Evolutionary conservation across 2,113 vertebrate genomes (phyloP).

Genomic region (Bagarius yarrelli): DNA sequence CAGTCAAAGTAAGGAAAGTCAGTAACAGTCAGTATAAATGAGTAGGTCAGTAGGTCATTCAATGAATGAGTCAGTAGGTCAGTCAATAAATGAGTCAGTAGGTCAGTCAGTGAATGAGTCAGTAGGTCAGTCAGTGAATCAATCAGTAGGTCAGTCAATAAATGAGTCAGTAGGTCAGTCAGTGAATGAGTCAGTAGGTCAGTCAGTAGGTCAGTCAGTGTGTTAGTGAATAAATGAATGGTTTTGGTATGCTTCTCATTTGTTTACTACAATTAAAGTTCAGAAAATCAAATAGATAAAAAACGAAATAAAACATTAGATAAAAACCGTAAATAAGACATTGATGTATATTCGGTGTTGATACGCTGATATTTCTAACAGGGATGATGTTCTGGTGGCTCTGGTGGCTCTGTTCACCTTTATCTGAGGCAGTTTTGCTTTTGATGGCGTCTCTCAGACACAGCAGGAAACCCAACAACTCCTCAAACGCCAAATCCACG

Average conservation of each 20-base stretch:
- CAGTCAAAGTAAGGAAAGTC: too few species aligned
- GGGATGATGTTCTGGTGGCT: not conserved
- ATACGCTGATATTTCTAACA: not conserved
- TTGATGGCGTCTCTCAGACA: constrained; percentile 60
- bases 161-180: rapidly evolving
- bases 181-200: not conserved
- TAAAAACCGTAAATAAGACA: not conserved
- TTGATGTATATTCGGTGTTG: not conserved
- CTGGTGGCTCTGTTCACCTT: constrained; percentile 53
- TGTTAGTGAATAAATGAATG: not conserved
- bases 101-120: too few species aligned
- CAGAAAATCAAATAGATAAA: too few species aligned
- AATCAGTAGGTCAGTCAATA: too few species aligned
- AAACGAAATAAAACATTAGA: too few species aligned
- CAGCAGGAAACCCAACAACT: constrained; percentile 49
- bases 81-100: too few species aligned
- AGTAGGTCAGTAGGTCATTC: too few species aligned
- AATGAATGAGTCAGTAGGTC: too few species aligned
- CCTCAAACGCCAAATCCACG: constrained; percentile 60
- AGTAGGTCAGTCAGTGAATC: too few species aligned
- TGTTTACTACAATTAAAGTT: too few species aligned
- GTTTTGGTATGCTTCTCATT: too few species aligned
- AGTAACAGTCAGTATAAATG: too few species aligned
- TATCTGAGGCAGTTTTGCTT: constrained; percentile 60
- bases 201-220: not conserved